Percentiles rank a stretch among this genome's conserved stretches.
Evolutionary conservation across 2,113 vertebrate genomes (phyloP).

Genomic region (Platycercus adscitus): DNA sequence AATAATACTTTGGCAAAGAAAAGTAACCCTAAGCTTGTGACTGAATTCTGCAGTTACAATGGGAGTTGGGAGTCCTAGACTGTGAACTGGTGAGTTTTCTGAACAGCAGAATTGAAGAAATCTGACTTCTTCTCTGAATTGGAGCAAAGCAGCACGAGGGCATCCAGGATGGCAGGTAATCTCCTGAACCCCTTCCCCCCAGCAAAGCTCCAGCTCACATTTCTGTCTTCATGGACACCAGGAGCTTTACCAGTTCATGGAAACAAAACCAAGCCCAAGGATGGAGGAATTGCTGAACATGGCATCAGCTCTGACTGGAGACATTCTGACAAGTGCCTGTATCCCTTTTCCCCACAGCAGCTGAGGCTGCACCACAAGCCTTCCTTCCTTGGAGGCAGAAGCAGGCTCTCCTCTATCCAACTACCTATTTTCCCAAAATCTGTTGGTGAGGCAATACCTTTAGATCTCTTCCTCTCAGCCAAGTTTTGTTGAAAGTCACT

Average conservation of each 20-base stretch:
- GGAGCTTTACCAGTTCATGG: neutral
- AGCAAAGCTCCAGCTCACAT: rapidly evolving
- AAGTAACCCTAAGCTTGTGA: neutral
- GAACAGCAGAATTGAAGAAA: neutral
- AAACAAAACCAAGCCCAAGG: neutral
- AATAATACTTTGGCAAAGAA: neutral
- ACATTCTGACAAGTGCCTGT: neutral
- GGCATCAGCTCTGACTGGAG: neutral
- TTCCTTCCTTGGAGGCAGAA: neutral
- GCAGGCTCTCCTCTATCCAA: neutral
- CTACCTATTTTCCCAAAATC: neutral
- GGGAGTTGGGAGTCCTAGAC: neutral
- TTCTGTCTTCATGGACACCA: neutral
- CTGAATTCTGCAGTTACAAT: neutral
- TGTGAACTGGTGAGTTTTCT: neutral
- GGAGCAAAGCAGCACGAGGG: rapidly evolving
- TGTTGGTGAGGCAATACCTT: neutral
- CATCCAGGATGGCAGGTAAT: neutral
- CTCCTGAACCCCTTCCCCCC: neutral
- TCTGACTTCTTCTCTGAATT: neutral
- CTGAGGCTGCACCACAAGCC: neutral
- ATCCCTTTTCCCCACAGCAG: neutral
- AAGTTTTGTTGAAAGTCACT: neutral
- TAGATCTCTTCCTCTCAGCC: neutral
- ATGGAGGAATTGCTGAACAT: neutral